Conservation (phyloP, 2,797 vertebrate genomes). For the Loriculus beryllinus region DNA sequence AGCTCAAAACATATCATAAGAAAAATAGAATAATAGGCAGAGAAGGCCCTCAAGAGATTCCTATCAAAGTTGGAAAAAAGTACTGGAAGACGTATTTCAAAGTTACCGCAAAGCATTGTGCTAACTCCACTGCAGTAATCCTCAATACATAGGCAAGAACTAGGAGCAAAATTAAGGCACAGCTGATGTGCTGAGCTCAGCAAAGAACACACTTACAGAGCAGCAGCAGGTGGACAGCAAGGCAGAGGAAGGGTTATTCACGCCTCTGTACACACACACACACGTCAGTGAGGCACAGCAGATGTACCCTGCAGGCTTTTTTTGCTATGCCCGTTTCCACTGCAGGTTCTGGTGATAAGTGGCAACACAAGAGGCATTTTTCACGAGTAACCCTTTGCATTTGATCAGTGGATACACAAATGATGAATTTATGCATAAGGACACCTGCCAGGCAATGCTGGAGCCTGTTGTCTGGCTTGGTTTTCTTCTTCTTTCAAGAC, state of each 20-base stretch:
- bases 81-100: neutral
- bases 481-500: neutral
- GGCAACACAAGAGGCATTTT: neutral
- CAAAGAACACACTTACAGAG: neutral
- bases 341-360: neutral
- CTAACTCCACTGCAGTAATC: neutral
- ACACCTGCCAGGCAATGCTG: fast-evolving
- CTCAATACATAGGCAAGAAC: neutral
- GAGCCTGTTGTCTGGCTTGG: fast-evolving
- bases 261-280: fast-evolving
- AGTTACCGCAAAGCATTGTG: neutral
- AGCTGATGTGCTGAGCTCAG: neutral
- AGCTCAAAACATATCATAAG: neutral
- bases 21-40: neutral
- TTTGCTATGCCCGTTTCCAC: neutral
- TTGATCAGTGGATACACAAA: neutral
- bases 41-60: neutral
- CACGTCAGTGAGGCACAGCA: neutral
- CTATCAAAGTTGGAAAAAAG: neutral
- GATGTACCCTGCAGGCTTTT: neutral
- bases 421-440: neutral
- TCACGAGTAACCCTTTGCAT: neutral
- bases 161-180: neutral
- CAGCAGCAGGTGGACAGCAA: neutral
- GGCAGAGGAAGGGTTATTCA: neutral